Evolutionary conservation across 2,888 invertebrate genomes (phyloP).

Genomic region (Pachymerium ferrugineum): DNA sequence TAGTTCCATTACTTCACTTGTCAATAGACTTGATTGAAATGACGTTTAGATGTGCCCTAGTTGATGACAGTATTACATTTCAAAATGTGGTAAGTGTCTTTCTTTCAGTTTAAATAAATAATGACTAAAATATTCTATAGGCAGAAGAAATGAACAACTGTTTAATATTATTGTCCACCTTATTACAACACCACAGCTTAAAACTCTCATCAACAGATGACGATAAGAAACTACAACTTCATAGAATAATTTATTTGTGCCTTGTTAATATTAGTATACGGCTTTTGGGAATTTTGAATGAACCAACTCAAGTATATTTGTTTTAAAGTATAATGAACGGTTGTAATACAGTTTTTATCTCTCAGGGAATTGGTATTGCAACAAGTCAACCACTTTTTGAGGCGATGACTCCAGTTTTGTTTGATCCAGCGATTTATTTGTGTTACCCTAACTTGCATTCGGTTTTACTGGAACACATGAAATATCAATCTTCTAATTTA

Average conservation of each 20-base stretch:
- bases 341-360: too few relatives aligned
- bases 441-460: not conserved
- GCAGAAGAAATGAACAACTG: not conserved
- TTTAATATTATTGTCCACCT: not conserved
- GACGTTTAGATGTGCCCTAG: too few relatives aligned
- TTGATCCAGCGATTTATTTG: not conserved
- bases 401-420: not conserved
- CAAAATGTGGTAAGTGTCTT: not conserved
- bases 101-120: not conserved
- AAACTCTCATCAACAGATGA: not conserved
- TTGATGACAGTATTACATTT: not conserved
- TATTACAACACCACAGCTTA: not conserved
- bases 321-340: too few relatives aligned
- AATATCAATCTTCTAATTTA: not conserved
- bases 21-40: not conserved
- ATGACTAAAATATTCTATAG: not conserved
- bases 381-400: not conserved
- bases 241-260: slow-evolving; percentile 1
- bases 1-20: not conserved
- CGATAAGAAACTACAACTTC: not conserved
- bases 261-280: not conserved
- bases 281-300: not conserved
- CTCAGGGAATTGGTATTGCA: too few relatives aligned
- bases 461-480: not conserved
- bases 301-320: not conserved